phyloP scores from a whole-genome alignment of 2,888 invertebrate genomes.

The Lasius fuliginosus region DNA sequence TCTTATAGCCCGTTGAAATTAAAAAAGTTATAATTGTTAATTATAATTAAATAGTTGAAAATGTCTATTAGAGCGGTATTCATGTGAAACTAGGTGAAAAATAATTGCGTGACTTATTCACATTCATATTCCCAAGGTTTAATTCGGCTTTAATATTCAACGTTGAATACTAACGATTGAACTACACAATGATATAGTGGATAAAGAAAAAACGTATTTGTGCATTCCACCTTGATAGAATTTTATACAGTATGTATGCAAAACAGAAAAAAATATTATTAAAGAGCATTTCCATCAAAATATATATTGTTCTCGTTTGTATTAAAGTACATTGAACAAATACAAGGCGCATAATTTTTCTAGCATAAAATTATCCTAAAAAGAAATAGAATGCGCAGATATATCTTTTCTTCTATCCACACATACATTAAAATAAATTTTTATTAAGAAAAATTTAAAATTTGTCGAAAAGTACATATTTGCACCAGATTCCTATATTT shows the following conservation, averaged over 20 bases:
- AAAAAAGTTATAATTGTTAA: constrained; percentile 3
- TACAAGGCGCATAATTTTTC: neutral
- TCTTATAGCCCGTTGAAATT: no score
- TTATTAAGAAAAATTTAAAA: neutral
- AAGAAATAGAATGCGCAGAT: neutral
- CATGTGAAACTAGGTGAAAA: neutral
- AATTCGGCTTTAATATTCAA: neutral
- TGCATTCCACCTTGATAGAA: neutral
- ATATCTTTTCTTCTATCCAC: neutral
- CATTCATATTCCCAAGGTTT: neutral
- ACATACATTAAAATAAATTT: neutral
- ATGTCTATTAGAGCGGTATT: neutral
- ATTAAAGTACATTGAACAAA: neutral
- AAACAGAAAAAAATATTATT: constrained; percentile 5
- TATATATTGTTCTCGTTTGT: neutral
- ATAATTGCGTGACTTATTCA: neutral
- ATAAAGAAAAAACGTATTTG: neutral
- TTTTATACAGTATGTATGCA: neutral
- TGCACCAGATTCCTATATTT: neutral
- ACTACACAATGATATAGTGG: neutral
- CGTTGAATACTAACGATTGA: neutral
- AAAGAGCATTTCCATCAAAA: neutral
- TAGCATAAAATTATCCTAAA: neutral
- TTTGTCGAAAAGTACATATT: neutral
- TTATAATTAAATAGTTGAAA: constrained; percentile 18